Conservation (phyloP, 2,888 invertebrate genomes). For the Drosophila pseudotalamancana region DNA sequence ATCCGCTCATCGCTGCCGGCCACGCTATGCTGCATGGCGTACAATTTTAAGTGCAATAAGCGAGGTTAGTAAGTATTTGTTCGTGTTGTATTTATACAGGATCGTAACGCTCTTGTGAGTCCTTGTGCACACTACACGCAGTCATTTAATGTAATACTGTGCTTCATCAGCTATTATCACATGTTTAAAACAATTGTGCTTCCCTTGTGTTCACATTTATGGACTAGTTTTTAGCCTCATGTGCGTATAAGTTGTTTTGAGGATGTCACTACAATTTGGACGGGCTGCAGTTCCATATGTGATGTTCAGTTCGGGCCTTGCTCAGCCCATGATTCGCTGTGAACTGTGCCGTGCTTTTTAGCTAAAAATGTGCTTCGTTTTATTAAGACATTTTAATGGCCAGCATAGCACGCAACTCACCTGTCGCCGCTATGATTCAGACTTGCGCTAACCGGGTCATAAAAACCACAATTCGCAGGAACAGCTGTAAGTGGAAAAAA, state of each 20-base stretch:
- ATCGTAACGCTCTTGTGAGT: background rate
- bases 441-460: conserved; percentile 12
- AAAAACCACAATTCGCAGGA: conserved; percentile 22
- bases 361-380: conserved; percentile 21
- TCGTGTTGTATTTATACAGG: background rate
- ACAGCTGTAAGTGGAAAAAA: conserved; percentile 22
- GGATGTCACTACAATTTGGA: conserved; percentile 4
- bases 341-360: conserved; percentile 4
- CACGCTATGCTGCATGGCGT: conserved; percentile 59
- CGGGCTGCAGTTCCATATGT: conserved; percentile 5
- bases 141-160: conserved; percentile 30
- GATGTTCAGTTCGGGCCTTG: background rate
- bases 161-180: conserved; percentile 37
- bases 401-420: conserved; percentile 25
- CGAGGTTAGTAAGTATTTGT: background rate
- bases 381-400: conserved; percentile 5
- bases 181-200: conserved; percentile 30
- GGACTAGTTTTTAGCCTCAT: conserved; percentile 5
- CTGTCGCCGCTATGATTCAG: conserved; percentile 13
- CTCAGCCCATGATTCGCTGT: conserved; percentile 47
- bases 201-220: conserved; percentile 19
- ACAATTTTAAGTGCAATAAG: background rate
- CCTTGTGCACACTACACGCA: too few species aligned
- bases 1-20: conserved; percentile 80
- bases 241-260: conserved; percentile 7